Base-by-base conservation (phyloP, 1,140 invertebrate genomes). In the Calephelis nemesis region DNA sequence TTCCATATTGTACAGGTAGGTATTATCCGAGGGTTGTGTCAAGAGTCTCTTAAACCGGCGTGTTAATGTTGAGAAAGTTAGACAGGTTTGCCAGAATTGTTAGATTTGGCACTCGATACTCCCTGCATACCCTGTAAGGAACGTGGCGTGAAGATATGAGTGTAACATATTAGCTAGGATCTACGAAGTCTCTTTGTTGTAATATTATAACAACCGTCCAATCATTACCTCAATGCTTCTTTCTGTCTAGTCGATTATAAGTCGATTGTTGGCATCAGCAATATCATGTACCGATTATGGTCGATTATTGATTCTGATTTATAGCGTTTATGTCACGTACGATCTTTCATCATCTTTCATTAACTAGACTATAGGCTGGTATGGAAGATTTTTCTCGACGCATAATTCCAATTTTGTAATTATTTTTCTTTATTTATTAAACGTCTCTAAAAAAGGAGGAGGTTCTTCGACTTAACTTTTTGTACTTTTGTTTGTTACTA, bases 271-370 rank as follows among this genome's bases (percentile, higher is more conserved):
- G 65, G 69, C 54, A 71, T 73, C 69, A 63, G 69, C 67, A 63
- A 63, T 65, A 67, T 70, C 74, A 73, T 76, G 69, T 77, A 81
- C 78, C 82, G 81, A 82, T 86, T 82, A 84, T 79, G 69, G 78
- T 65, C 74, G 72, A 80, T 82, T 81, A 79, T 79, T 76, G 81
- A 85, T 82, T 82, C 73, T 83, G 83, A 85, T 84, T 85, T 85
- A 85, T 83, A 62, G 74, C 62, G 69, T 71, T 42, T 68, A 67
- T 74, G 67, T 74, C 70, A 75, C 70, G 67, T 71, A 67, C 58
- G 68, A 68, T 69, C 66, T 67, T 30, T 30, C 30, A 30, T 30
- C 2, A 30, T 30, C 30, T 74, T 75, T 73, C 52, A 65, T 72
- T 68, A 62, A 69, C 42, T 45, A 45, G 42, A 45, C 0, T 45